Percentiles rank a stretch among this genome's conserved stretches.
phyloP scores from a whole-genome alignment of 1,140 invertebrate genomes.

The Drosophila guanche region DNA sequence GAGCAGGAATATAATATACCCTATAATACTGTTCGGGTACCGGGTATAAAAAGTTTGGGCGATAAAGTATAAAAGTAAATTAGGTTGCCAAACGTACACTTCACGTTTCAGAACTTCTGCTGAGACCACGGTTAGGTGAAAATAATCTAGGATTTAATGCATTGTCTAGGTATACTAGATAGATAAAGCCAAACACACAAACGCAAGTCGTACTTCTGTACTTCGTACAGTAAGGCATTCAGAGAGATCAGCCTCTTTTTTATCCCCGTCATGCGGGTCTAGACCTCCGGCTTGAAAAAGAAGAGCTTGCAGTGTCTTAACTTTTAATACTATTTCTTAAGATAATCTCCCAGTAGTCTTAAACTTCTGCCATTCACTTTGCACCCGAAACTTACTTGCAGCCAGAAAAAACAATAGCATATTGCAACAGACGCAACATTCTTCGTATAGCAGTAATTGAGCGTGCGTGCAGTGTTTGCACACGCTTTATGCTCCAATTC shows the following conservation, averaged over 20 bases:
- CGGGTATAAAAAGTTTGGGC: constrained; percentile 59
- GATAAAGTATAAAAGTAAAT: constrained; percentile 17
- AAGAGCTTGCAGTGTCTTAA: too few species aligned
- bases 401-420: constrained; percentile 35
- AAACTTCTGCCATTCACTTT: too few species aligned
- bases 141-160: constrained; percentile 75
- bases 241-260: too few species aligned
- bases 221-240: too few species aligned
- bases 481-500: constrained; percentile 80
- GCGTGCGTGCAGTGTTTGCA: constrained; percentile 68
- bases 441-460: constrained; percentile 70
- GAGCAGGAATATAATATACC: too few species aligned
- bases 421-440: constrained; percentile 48
- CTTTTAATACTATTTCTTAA: too few species aligned
- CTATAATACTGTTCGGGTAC: too few species aligned
- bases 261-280: too few species aligned
- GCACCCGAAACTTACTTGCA: constrained; percentile 41
- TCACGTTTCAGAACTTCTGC: constrained; percentile 11
- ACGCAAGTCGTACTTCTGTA: too few species aligned
- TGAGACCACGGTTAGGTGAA: constrained; percentile 45
- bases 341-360: too few species aligned
- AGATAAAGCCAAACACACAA: not conserved
- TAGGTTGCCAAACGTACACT: constrained; percentile 46
- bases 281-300: too few species aligned
- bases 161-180: too few species aligned